Base-by-base conservation (phyloP, 2,888 invertebrate genomes). In the Campoplex capitator region DNA sequence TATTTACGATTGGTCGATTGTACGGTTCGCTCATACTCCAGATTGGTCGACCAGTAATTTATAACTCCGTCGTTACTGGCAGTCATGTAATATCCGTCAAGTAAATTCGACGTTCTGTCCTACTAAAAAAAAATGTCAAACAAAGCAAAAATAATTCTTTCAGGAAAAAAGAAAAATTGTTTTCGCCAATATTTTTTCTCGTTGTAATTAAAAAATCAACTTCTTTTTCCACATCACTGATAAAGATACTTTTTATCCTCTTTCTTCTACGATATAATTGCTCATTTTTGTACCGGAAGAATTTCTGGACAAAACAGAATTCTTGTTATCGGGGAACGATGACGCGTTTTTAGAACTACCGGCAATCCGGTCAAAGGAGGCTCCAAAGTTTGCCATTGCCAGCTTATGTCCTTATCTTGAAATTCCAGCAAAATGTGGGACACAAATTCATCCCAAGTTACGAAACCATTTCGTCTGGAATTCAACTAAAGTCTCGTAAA, bases 361-460 rank as follows among this genome's bases (percentile, higher is more conserved):
- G 97, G 97, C 23, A 95, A 91, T 11, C 95, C 95, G 86, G 96
- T 95, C 89, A 97, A 96, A 13, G 97, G 97, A 56, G 95, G 93
- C 89, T 96, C 96, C 81, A 97, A 92, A 1, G 95, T 94, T 90
- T 96, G 96, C 85, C 96, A 96, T 92, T 96, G 96, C 88, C 95
- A 95, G 90, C 96, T 96, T 51, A 82, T 81, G 91, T 97, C 97
- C 89, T 96, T 96, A 75, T 96, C 95, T 93, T 96, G 96, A 94
- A 97, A 97, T 70, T 97, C 97, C 86, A 97, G 95, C 85, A 97
- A 95, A 88, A 97, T 95, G 94, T 97, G 97, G 0, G 97, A 97
- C 45, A 98, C 96, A 91, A 97, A 96, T 94, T 98, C 97, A 92
- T 97, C 96, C 97, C 98, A 98, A 88, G 95, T 95, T 1, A 96